These are phyloP conservation scores for Sussaba pulchella DNA, from an alignment of 2,888 invertebrate genomes.

Conservation along the genomic window DNA sequence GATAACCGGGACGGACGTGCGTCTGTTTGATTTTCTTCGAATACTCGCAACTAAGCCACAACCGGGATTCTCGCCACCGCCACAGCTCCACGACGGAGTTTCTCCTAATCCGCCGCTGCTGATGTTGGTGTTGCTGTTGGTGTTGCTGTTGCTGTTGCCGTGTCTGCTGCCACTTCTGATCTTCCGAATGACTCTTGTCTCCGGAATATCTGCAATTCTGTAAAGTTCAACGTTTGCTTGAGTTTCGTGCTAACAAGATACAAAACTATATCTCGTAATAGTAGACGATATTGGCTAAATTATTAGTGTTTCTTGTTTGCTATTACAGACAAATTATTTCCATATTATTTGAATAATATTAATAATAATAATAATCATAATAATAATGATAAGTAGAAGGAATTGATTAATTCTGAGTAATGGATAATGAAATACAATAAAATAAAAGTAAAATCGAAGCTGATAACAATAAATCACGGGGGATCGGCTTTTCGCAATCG, in stretches of 20 bases:
- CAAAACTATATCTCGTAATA: not conserved
- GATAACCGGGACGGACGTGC: constrained; percentile 27
- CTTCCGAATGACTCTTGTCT: constrained; percentile 5
- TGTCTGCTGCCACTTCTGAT: constrained; percentile 20
- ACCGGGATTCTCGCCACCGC: constrained; percentile 27
- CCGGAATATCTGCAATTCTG: constrained; percentile 41
- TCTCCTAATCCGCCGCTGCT: too few species aligned
- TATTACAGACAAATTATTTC: too few species aligned
- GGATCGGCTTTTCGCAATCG: too few species aligned
- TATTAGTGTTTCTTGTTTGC: not conserved
- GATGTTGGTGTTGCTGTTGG: too few species aligned
- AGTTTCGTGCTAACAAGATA: constrained; percentile 14
- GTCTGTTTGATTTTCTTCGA: constrained; percentile 42
- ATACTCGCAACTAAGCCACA: constrained; percentile 55
- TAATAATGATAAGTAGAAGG: too few species aligned
- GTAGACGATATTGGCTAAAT: not conserved
- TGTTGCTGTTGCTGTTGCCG: too few species aligned
- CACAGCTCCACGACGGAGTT: not conserved
- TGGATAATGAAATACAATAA: too few species aligned
- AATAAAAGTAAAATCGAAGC: too few species aligned
- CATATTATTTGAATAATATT: too few species aligned
- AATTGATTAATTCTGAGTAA: too few species aligned
- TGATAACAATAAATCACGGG: too few species aligned
- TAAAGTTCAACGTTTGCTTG: constrained; percentile 37
- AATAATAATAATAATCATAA: too few species aligned